Percentiles rank a stretch among this genome's conserved stretches.
Conservation (phyloP, 2,888 invertebrate genomes). For the Agriopis leucophaearia region DNA sequence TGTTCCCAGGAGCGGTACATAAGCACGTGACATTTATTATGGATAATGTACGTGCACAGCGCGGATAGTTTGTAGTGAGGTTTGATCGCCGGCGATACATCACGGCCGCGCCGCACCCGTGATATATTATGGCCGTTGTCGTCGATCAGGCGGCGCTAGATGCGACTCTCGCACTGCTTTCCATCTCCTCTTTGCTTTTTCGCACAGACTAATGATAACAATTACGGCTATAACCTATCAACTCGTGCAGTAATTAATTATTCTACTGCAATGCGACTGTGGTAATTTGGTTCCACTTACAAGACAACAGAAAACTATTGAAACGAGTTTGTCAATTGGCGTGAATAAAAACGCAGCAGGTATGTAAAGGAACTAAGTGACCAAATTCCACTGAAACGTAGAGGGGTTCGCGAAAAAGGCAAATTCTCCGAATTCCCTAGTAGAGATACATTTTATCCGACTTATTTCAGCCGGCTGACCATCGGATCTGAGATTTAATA, state of each 20-base stretch:
- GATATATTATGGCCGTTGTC: conserved; percentile 73
- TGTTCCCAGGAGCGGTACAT: conserved; percentile 48
- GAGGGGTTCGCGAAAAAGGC: conserved; percentile 14
- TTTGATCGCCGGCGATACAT: conserved; percentile 69
- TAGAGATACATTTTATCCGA: conserved; percentile 46
- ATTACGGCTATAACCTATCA: conserved; percentile 35
- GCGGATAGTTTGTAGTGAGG: conserved; percentile 64
- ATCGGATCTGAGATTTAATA: conserved; percentile 50
- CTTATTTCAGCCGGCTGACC: conserved; percentile 51
- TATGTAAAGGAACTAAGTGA: conserved; percentile 16
- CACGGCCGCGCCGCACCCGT: conserved; percentile 64
- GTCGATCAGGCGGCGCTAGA: conserved; percentile 62
- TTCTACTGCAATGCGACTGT: conserved; percentile 33
- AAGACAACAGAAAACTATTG: background rate
- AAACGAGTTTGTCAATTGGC: too few relatives aligned
- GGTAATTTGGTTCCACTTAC: background rate
- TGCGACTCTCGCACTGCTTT: conserved; percentile 56
- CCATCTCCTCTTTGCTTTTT: conserved; percentile 51
- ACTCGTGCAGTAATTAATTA: conserved; percentile 21
- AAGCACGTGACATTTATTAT: conserved; percentile 50
- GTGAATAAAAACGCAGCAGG: background rate
- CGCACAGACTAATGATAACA: conserved; percentile 51
- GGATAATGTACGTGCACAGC: conserved; percentile 55
- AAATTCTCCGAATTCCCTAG: conserved; percentile 32
- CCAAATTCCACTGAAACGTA: conserved; percentile 16